Evolutionary conservation across 2,113 vertebrate genomes (phyloP).

Genomic region (Nestor notabilis): DNA sequence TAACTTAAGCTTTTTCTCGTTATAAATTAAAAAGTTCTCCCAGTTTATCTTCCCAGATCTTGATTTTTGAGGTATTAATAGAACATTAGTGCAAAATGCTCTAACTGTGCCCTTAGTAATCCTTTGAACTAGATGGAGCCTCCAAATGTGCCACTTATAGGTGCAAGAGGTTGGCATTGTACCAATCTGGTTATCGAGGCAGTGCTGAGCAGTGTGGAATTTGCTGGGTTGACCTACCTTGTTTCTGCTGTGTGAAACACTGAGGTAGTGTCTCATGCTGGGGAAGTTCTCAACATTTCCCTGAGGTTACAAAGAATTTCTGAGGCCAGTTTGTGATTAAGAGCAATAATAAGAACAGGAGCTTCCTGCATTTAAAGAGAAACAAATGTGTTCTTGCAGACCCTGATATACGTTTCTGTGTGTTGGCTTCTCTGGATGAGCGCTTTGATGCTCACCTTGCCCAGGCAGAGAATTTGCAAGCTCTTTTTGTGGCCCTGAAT

Average conservation of each 20-base stretch:
- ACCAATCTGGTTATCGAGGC: neutral
- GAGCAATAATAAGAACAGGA: neutral
- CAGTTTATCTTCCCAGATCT: neutral
- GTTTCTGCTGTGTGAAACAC: neutral
- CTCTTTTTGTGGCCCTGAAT: constrained; percentile 94
- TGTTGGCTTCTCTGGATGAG: constrained; percentile 96
- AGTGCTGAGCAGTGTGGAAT: neutral
- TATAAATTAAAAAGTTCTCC: neutral
- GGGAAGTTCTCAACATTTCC: neutral
- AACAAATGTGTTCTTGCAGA: constrained; percentile 75
- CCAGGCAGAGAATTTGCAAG: constrained; percentile 96
- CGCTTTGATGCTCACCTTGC: constrained; percentile 96
- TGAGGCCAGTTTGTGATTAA: neutral
- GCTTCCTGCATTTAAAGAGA: constrained; percentile 27
- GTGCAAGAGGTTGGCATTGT: neutral
- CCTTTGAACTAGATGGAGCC: neutral
- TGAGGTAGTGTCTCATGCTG: neutral
- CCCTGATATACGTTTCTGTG: constrained; percentile 97
- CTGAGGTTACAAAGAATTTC: neutral
- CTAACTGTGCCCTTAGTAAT: neutral
- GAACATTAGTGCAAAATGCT: neutral
- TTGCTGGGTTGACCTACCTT: neutral
- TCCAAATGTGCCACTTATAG: neutral
- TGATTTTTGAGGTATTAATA: neutral
- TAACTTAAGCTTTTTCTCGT: neutral